These are phyloP conservation scores for Stramonita haemastoma DNA, from an alignment of 2,888 invertebrate species.

Conservation along the genomic window DNA sequence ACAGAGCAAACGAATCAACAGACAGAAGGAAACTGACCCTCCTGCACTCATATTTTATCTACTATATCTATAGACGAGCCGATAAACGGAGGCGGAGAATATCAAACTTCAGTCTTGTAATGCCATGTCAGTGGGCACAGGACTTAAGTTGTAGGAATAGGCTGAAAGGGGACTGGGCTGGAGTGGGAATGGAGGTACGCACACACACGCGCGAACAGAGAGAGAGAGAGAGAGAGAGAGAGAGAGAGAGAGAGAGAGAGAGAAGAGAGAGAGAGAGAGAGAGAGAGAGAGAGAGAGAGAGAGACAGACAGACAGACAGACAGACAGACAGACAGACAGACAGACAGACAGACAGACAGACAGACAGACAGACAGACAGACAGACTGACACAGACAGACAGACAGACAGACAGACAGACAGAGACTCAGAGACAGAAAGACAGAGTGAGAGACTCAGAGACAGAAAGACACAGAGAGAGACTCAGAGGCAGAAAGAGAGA, in stretches of 20 bases:
- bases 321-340: not conserved
- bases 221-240: not conserved
- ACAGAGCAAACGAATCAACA: not conserved
- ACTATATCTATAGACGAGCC: not conserved
- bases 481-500: not conserved
- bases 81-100: no score
- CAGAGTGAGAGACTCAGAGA: not conserved
- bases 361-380: not conserved
- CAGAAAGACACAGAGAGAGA: constrained; percentile 7
- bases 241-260: not conserved
- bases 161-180: no score
- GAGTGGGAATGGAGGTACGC: not conserved
- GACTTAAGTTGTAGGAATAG: no score
- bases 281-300: not conserved
- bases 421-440: not conserved
- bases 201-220: constrained; percentile 5
- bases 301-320: not conserved
- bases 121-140: no score
- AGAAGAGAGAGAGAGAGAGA: not conserved
- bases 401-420: not conserved
- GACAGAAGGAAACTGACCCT: not conserved
- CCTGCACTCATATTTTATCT: not conserved
- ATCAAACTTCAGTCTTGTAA: no score
- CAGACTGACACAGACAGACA: not conserved
- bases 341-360: not conserved